phyloP scores from a whole-genome alignment of 1,140 invertebrate species.

The Mylabris phalerata region DNA sequence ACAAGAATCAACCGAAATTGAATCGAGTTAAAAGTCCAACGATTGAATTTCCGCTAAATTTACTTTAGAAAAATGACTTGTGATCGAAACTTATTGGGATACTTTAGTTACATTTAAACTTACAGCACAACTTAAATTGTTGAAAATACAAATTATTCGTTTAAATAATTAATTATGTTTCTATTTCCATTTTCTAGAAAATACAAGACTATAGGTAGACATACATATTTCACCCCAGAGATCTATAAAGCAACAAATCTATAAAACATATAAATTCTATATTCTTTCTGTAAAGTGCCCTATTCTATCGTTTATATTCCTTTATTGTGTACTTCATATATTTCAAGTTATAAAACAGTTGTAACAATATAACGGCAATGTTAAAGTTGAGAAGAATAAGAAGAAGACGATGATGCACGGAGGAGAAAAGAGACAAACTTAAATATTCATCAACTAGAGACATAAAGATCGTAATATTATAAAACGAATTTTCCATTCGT shows the following conservation, averaged over 20 bases:
- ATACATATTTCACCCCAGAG: background rate
- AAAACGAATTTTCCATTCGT: conserved; percentile 41
- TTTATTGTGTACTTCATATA: background rate
- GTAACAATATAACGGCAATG: conserved; percentile 16
- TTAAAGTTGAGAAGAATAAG: conserved; percentile 16
- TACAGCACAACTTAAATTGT: too few species aligned
- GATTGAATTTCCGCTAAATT: too few species aligned
- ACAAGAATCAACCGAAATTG: too few species aligned
- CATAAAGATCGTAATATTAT: conserved; percentile 41
- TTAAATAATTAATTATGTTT: too few species aligned
- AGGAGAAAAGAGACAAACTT: conserved; percentile 35
- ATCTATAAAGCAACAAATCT: conserved; percentile 8
- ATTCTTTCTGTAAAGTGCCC: conserved; percentile 36
- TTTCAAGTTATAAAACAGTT: conserved; percentile 10
- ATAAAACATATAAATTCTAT: conserved; percentile 22
- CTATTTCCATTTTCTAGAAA: too few species aligned
- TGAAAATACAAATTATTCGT: too few species aligned
- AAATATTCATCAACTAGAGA: conserved; percentile 42
- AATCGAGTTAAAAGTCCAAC: too few species aligned
- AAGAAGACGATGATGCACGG: conserved; percentile 27
- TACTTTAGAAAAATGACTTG: too few species aligned
- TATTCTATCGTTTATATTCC: conserved; percentile 1
- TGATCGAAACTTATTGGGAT: too few species aligned
- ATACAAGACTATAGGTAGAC: too few species aligned
- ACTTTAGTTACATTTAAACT: too few species aligned